Base-by-base conservation (phyloP, 2,888 invertebrate species). In the Clunio marinus region DNA sequence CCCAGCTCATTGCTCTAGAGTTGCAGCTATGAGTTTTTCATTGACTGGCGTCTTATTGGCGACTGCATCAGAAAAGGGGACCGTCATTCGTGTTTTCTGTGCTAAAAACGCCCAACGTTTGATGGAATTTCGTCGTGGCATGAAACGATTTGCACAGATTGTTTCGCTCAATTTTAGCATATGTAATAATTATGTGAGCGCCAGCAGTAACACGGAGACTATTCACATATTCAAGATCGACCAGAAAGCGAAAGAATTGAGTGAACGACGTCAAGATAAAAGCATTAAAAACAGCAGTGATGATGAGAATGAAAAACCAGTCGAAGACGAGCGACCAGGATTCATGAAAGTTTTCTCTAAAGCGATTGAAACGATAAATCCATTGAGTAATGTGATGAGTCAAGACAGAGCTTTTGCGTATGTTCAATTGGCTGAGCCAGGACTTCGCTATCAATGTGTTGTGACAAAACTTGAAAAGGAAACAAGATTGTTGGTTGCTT, bases 391-490 rank as follows among this genome's bases (percentile, higher is more conserved):
- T 72, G 78, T 79, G 1, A 73, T 79, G 13, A 74, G 75, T 41
- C 79, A 79, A 73, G 78, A 79, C 72, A 75, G 79, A 27, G 78
- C 79, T 20, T 79, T 78, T 71, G 78, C 79, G 22, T 78, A 76
- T 1, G 78, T 77, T 4, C 74, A 74, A 24, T 70, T 79, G 70
- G 73, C 74, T 1, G 77, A 79, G 69, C 75, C 78, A 0, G 79
- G 79, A 0, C 72, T 78, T 1, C 75, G 73, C 69, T 76, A 78
- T 71, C 74, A 77, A 1, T 79, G 78, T 69, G 77, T 76, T 1
- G 69, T 79, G 71, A 74, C 76, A 4, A 76, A 75, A 7, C 71
- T 78, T 7, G 75, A 78, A 69, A 78, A 77, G 66, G 75, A 78
- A 70, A 71, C 76, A 15, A 74, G 76, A 5, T 69, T 79, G 58